Conservation (phyloP, 64 coral and sea anemone species). For the Anthopleura sola region DNA sequence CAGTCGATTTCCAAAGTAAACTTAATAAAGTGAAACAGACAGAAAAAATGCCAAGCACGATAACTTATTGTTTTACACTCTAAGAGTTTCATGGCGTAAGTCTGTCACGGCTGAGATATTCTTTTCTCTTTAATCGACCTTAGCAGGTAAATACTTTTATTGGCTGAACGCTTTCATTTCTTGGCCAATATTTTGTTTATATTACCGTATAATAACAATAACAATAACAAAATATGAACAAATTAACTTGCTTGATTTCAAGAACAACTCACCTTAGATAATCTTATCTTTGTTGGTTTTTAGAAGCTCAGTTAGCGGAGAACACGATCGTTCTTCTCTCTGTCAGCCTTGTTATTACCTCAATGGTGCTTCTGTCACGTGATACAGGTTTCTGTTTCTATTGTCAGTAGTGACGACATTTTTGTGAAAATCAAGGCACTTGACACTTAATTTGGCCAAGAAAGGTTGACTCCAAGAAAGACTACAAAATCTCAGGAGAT, state of each 20-base stretch:
- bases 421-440: no score
- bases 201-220: neutral
- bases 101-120: no score
- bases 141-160: neutral
- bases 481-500: no score
- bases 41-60: neutral
- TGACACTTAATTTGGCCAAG: no score
- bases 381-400: no score
- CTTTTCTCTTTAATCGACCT: neutral
- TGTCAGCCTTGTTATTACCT: no score
- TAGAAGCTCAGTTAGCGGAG: neutral
- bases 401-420: no score
- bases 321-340: no score
- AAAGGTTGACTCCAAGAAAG: no score
- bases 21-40: neutral
- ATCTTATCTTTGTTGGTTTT: neutral
- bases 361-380: no score
- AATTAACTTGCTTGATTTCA: neutral
- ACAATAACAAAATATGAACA: neutral
- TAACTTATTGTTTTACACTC: no score
- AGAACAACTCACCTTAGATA: neutral
- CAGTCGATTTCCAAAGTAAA: neutral
- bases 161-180: neutral
- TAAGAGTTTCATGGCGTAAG: no score
- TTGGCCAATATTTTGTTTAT: neutral